Evolutionary conservation across 35 echinoderm and acorn worm genomes (phyloP).

Genomic region (Acanthaster planci): DNA sequence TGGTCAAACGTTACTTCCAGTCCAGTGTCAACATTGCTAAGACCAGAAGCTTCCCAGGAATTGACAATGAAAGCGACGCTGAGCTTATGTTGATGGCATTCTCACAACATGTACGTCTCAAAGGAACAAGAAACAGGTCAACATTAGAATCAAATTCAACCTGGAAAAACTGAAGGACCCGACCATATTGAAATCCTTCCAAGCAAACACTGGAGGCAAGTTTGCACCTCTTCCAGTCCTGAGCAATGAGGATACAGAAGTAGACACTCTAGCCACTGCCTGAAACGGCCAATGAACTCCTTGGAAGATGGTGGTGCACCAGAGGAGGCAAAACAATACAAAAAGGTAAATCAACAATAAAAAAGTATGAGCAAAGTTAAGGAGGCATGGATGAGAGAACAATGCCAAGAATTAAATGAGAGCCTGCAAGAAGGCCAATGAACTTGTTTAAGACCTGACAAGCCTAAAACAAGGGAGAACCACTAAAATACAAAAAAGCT

Average conservation of each 20-base stretch:
- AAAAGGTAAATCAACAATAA: not conserved
- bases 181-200: constrained; percentile 15
- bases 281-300: constrained; percentile 26
- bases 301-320: constrained; percentile 8
- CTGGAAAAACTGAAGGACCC: not conserved
- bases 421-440: constrained; percentile 10
- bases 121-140: constrained; percentile 19
- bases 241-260: not conserved
- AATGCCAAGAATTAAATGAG: not conserved
- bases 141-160: constrained; percentile 12
- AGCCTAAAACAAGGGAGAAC: not conserved
- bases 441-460: constrained; percentile 40
- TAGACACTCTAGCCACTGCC: not conserved
- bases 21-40: constrained; percentile 39
- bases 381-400: not conserved
- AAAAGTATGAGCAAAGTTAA: constrained; percentile 8
- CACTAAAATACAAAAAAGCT: constrained; percentile 31
- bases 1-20: constrained; percentile 23
- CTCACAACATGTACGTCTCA: constrained; percentile 12
- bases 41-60: constrained; percentile 45
- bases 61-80: constrained; percentile 41
- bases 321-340: constrained; percentile 27
- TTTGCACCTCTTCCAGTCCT: constrained; percentile 11
- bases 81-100: constrained; percentile 48
- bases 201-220: constrained; percentile 21